Evolutionary conservation across 2,797 vertebrate species (phyloP), one percentile per base, ranked within the genome.

Genomic region (Mastacembelus armatus): DNA sequence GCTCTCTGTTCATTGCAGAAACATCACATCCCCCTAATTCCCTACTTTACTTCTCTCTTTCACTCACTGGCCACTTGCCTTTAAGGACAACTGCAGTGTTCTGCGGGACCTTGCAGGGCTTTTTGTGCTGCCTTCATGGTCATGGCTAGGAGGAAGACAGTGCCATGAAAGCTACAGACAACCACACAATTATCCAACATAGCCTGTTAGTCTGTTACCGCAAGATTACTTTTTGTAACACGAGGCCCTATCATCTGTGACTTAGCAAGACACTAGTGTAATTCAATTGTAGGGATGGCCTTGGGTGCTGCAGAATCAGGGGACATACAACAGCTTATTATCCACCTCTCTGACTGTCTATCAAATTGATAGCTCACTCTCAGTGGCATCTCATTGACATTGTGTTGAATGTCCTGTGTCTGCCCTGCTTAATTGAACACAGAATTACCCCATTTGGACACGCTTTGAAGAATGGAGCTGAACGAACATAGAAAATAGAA

Each of bases 371-470:
- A 76, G 88, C 89, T 91, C 87, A 89, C 88, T 91, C 85, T 74
- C 66, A 40, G 77, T 76, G 85, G 82, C 85, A 77, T 85, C 86
- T 80, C 83, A 86, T 89, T 91, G 89, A 92, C 89, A 92, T 92
- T 92, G 91, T 91, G 85, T 90, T 78, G 85, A 88, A 89, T 87
- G 89, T 88, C 86, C 89, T 86, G 88, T 88, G 91, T 87, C 88
- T 88, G 85, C 76, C 56, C 83, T 89, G 89, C 85, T 85, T 92
- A 92, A 92, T 92, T 92, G 89, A 90, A 92, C 91, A 90, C 79
- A 78, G 82, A 92, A 91, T 88, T 85, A 88, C 83, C 86, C 89
- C 78, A 91, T 92, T 92, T 92, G 89, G 87, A 90, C 85, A 87
- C 84, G 83, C 81, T 85, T 71, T 85, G 80, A 73, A 61, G 87